A percentile compares a stretch with the other conserved stretches of the same genome.
Conservation (phyloP, 2,888 invertebrate genomes). For the Sclerodermus sp. region DNA sequence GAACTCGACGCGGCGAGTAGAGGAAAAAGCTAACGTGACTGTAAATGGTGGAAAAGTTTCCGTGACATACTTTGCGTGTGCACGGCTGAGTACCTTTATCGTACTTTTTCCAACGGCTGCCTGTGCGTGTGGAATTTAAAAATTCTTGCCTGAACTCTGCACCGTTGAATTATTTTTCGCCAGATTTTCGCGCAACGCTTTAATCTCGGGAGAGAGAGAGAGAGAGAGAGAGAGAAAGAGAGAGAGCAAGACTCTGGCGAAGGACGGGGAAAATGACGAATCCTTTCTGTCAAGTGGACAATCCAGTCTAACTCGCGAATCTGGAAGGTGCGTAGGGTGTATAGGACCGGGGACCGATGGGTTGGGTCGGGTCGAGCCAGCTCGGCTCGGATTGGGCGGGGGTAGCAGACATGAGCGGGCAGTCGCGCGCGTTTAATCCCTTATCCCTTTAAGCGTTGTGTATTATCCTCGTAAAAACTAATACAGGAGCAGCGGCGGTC, state of each 20-base stretch:
- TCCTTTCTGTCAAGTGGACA: slow-evolving; percentile 25
- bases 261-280: slow-evolving; percentile 1
- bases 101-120: too few relatives aligned
- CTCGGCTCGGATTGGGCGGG: not conserved
- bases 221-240: not conserved
- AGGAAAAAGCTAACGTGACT: too few relatives aligned
- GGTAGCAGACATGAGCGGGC: not conserved
- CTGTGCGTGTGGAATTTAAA: too few relatives aligned
- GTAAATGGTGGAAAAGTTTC: too few relatives aligned
- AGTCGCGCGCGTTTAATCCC: slow-evolving; percentile 48
- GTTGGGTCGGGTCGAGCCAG: slow-evolving; percentile 5
- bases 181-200: too few relatives aligned
- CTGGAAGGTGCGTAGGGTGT: slow-evolving; percentile 32
- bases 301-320: too few relatives aligned
- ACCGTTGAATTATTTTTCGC: too few relatives aligned
- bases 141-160: too few relatives aligned
- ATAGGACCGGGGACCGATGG: slow-evolving; percentile 4
- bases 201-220: too few relatives aligned
- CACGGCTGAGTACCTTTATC: too few relatives aligned
- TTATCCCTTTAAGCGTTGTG: slow-evolving; percentile 58
- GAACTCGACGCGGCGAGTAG: too few relatives aligned
- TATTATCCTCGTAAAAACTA: slow-evolving; percentile 58
- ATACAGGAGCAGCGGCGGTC: slow-evolving; percentile 43
- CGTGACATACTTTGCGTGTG: too few relatives aligned
- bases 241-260: not conserved